Evolutionary conservation across 1,140 invertebrate genomes (phyloP).

Genomic region (Schlechtendalia chinensis): DNA sequence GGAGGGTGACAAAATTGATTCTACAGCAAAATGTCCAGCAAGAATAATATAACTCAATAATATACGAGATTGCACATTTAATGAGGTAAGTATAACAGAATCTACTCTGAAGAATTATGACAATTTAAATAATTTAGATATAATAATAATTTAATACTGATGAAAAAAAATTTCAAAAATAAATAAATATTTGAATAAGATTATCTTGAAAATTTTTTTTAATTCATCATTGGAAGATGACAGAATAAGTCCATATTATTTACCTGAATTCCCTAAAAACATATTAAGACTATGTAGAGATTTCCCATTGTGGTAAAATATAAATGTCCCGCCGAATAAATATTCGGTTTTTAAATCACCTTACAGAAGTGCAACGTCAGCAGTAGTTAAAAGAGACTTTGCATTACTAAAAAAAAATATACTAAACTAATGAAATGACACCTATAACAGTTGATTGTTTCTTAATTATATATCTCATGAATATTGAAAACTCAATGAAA

Average conservation of each 20-base stretch:
- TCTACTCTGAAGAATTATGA: not conserved
- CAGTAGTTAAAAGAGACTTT: slow-evolving; percentile 1
- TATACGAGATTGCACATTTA: not conserved
- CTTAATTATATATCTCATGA: not conserved
- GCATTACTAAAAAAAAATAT: slow-evolving; percentile 8
- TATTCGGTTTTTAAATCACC: not conserved
- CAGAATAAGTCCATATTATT: slow-evolving; percentile 7
- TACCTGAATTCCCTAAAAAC: not conserved
- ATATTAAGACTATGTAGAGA: not conserved
- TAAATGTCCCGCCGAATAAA: too few species aligned
- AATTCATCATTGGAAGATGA: not conserved
- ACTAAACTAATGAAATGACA: not conserved
- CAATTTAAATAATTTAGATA: not conserved
- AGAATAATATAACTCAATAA: not conserved
- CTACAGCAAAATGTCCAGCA: not conserved
- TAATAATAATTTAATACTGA: not conserved
- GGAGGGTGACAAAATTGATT: too few species aligned
- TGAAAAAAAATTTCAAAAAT: not conserved
- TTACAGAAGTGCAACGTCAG: not conserved
- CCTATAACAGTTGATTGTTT: not conserved
- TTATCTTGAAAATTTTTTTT: not conserved
- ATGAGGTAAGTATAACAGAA: not conserved
- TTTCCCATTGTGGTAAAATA: slow-evolving; percentile 14
- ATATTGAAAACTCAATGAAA: not conserved
- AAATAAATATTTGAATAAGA: not conserved